These are phyloP conservation scores for Tholera decimalis DNA, from an alignment of 2,888 invertebrate genomes.

Conservation along the genomic window DNA sequence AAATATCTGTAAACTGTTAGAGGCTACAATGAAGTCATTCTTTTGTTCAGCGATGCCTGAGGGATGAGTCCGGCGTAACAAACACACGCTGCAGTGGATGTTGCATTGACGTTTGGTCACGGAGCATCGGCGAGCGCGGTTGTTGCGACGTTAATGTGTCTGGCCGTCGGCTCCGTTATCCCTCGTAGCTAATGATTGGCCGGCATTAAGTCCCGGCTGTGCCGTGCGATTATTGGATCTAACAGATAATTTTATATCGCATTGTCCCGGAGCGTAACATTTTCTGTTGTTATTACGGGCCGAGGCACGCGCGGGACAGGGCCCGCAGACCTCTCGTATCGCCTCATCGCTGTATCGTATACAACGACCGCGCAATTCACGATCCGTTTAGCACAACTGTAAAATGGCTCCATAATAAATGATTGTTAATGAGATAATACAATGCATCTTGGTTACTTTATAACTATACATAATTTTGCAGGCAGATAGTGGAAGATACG, in stretches of 20 bases:
- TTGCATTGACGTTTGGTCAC: slow-evolving; percentile 91
- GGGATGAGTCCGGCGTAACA: slow-evolving; percentile 80
- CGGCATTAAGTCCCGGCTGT: slow-evolving; percentile 90
- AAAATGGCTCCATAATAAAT: slow-evolving; percentile 57
- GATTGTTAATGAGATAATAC: slow-evolving; percentile 57
- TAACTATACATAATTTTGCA: slow-evolving; percentile 13
- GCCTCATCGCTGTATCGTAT: slow-evolving; percentile 76
- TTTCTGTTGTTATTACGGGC: slow-evolving; percentile 89
- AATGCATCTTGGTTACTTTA: slow-evolving; percentile 22
- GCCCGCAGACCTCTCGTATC: slow-evolving; percentile 74
- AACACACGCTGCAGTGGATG: slow-evolving; percentile 75
- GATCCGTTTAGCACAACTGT: slow-evolving; percentile 74
- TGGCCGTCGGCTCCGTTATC: slow-evolving; percentile 90
- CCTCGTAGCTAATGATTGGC: slow-evolving; percentile 91
- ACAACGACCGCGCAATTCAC: slow-evolving; percentile 76
- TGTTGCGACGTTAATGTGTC: slow-evolving; percentile 80
- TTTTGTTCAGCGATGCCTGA: slow-evolving; percentile 84
- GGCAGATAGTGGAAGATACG: slow-evolving; percentile 1
- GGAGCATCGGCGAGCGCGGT: slow-evolving; percentile 80
- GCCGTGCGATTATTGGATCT: slow-evolving; percentile 91
- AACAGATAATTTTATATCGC: slow-evolving; percentile 91
- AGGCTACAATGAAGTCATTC: slow-evolving; percentile 88
- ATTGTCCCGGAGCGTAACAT: slow-evolving; percentile 91
- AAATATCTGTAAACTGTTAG: slow-evolving; percentile 75
- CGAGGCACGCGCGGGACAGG: slow-evolving; percentile 76